Evolutionary conservation across 2,113 vertebrate genomes (phyloP).

Genomic region (Petaurus breviceps): DNA sequence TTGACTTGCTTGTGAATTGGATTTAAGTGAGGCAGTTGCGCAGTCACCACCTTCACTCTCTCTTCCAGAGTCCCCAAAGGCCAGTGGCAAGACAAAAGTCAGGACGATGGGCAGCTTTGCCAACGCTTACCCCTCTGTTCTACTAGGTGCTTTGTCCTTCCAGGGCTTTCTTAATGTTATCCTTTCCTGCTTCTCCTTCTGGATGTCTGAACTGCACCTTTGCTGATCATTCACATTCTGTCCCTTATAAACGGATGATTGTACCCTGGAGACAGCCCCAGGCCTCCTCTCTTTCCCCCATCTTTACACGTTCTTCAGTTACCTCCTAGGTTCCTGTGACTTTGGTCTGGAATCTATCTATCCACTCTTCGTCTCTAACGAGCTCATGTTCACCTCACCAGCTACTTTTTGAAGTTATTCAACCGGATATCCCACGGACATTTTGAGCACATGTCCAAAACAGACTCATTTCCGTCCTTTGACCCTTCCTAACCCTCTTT

Average conservation of each 20-base stretch:
- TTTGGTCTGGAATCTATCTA: background rate
- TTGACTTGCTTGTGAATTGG: background rate
- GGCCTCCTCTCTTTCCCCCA: too few species aligned
- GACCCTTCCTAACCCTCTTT: background rate
- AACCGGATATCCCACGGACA: background rate
- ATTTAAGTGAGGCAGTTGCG: background rate
- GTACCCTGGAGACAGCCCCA: background rate
- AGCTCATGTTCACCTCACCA: background rate
- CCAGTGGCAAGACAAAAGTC: background rate
- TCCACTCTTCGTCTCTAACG: background rate
- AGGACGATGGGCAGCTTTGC: background rate
- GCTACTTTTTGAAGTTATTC: background rate
- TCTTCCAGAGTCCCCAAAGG: background rate
- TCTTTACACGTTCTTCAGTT: background rate
- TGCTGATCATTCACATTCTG: background rate
- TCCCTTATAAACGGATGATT: background rate
- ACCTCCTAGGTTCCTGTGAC: background rate
- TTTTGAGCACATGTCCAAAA: background rate
- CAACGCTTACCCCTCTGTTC: background rate
- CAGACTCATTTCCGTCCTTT: background rate
- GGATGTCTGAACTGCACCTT: background rate
- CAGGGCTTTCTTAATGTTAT: background rate
- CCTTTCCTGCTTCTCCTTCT: background rate
- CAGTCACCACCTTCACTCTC: background rate
- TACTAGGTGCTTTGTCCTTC: background rate